Evolutionary conservation across 2,888 invertebrate genomes (phyloP), one percentile per base, ranked within the genome.

Genomic region (Sthenelais limicola): DNA sequence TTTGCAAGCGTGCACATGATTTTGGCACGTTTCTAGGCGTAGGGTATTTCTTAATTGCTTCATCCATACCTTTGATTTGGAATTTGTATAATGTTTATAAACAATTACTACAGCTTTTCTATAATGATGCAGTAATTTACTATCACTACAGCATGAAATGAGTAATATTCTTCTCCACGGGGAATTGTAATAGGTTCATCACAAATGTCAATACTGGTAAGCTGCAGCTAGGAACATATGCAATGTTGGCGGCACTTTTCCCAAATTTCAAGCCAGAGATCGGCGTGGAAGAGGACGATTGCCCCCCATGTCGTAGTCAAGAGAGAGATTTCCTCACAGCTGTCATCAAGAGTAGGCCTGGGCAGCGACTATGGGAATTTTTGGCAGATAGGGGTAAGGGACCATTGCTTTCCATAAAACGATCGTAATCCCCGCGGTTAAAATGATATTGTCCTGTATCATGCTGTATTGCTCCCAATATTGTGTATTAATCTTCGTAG

Each of bases 201-300:
- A 78, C 75, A 26, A 74, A 77, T 33, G 79, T 83, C 7, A 80
- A 82, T 26, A 68, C 73, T n/a, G 74, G 71, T 38, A 73, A 77
- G 33, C 72, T 81, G 12, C 74, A 71, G n/a, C 77, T 77, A 43
- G 78, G 81, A 7, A 94, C 95, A 1, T 92, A 96, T 74, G 90
- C 92, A 77, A 93, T 92, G 82, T 90, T 96, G 79, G 85, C 92
- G 54, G 89, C 90, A 5, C 90, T 97, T 52, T 91, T 93, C 85
- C 94, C 97, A 86, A 97, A 97, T 87, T 97, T 96, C 85, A 92
- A 94, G 82, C 89, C 92, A 73, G 92, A 93, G 79, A 56, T 76
- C 43, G 77, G 82, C 69, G 90, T 91, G n/a, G 92, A 92, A 81
- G 96, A 96, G 87, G 89, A 93, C 80, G 92, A 94, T 32, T 94